phyloP scores from a whole-genome alignment of 2,113 vertebrate genomes.

The Anoplopoma fimbria region DNA sequence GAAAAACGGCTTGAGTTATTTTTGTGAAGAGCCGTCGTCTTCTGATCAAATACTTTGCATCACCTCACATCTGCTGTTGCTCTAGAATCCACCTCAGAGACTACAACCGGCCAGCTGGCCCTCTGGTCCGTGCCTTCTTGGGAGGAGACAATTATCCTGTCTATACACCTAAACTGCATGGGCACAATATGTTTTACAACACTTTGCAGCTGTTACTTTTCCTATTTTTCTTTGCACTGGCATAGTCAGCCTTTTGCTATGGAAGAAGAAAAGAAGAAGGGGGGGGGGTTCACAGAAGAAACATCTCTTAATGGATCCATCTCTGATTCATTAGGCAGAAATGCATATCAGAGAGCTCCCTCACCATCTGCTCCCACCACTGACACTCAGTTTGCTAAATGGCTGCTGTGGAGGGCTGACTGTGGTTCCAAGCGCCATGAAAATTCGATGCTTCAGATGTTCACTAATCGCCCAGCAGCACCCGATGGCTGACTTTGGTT shows the following conservation, averaged over 20 bases:
- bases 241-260: background rate
- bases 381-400: background rate
- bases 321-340: constrained; percentile 16
- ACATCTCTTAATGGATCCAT: background rate
- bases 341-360: background rate
- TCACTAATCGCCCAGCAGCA: background rate
- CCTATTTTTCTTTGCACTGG: background rate
- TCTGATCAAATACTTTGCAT: background rate
- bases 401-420: background rate
- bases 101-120: background rate
- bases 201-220: background rate
- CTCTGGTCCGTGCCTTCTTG: background rate
- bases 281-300: background rate
- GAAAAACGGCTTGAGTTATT: background rate
- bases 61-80: background rate
- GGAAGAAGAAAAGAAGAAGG: background rate
- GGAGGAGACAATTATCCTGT: background rate
- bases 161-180: background rate
- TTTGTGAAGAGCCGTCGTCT: background rate
- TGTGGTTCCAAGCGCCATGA: background rate
- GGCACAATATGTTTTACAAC: background rate
- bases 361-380: constrained; percentile 1
- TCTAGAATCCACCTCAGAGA: constrained; percentile 12
- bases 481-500: background rate
- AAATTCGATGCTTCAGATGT: background rate